Percentiles rank a stretch among this genome's conserved stretches.
These are phyloP conservation scores for Uropetala carovei DNA, from an alignment of 2,888 invertebrate species.

Conservation along the genomic window DNA sequence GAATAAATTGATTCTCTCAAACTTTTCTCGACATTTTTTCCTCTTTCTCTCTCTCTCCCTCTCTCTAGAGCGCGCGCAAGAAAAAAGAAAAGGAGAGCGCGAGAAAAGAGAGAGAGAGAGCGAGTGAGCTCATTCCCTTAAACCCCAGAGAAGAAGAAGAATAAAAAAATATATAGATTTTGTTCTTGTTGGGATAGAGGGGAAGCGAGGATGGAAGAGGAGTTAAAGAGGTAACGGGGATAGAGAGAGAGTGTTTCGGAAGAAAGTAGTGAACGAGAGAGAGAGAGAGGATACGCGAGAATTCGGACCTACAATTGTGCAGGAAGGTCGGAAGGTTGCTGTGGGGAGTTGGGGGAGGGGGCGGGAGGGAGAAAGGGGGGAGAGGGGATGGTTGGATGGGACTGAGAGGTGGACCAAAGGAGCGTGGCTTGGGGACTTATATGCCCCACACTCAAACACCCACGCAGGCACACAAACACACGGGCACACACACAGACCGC, in stretches of 20 bases:
- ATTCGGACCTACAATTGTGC: not conserved
- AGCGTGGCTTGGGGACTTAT: no score
- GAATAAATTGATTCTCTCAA: constrained; percentile 61
- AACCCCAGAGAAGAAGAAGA: not conserved
- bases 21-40: constrained; percentile 47
- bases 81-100: no score
- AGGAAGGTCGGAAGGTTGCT: not conserved
- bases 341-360: no score
- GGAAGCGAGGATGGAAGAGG: not conserved
- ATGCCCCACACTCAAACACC: not conserved
- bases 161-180: constrained; percentile 18
- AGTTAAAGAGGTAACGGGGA: not conserved
- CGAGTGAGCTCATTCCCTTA: constrained; percentile 46
- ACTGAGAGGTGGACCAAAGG: not conserved
- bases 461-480: not conserved
- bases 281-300: not conserved
- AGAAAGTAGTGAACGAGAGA: not conserved
- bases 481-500: not conserved
- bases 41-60: not conserved
- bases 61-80: not conserved
- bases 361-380: not conserved
- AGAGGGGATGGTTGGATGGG: not conserved
- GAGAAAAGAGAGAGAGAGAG: not conserved
- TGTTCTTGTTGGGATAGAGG: not conserved
- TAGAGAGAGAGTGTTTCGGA: not conserved